Conservation (phyloP, 2,113 vertebrate species). For the Rhombomys opimus region DNA sequence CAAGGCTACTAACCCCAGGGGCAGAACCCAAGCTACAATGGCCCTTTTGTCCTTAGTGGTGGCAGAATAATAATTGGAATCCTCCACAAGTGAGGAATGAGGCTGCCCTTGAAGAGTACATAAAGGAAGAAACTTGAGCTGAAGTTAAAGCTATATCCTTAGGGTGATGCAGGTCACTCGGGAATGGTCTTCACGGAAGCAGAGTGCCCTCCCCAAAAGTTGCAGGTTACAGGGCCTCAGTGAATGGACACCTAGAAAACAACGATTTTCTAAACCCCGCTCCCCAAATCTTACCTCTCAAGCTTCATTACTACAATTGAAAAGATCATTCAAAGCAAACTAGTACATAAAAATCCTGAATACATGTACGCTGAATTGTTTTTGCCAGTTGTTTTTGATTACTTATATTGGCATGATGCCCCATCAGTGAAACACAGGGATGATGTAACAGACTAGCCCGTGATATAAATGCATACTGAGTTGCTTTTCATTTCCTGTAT, state of each 20-base stretch:
- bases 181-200: background rate
- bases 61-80: background rate
- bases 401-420: conserved; percentile 23
- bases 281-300: background rate
- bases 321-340: conserved; percentile 37
- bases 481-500: conserved; percentile 21
- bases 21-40: conserved; percentile 29
- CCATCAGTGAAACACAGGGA: conserved; percentile 34
- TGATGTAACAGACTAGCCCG: background rate
- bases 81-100: conserved; percentile 29
- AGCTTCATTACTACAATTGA: conserved; percentile 46
- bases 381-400: conserved; percentile 36
- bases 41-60: conserved; percentile 1
- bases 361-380: background rate
- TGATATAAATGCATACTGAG: background rate
- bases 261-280: conserved; percentile 38
- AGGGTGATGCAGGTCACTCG: conserved; percentile 21
- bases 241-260: conserved; percentile 12
- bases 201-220: background rate
- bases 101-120: conserved; percentile 28
- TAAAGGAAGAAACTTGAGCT: conserved; percentile 29
- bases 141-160: conserved; percentile 31
- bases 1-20: background rate
- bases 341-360: background rate
- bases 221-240: background rate